Conservation (phyloP, 1,140 invertebrate species). For the Anastrepha ludens region DNA sequence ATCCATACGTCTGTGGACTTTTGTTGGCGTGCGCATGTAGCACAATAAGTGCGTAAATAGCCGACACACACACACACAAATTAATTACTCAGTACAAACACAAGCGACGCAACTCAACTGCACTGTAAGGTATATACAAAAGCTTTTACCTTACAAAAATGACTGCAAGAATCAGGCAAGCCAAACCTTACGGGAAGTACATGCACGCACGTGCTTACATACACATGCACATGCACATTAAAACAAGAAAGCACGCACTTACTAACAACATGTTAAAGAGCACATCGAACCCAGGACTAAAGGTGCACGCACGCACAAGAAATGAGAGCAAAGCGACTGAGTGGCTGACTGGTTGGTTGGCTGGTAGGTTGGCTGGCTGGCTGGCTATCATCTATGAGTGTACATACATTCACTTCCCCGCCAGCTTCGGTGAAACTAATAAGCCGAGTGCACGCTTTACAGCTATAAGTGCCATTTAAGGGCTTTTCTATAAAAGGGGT, state of each 20-base stretch:
- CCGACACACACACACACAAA: background rate
- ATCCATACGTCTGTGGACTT: slow-evolving; percentile 13
- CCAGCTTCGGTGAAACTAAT: slow-evolving; percentile 17
- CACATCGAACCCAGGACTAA: slow-evolving; percentile 46
- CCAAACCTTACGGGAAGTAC: too few relatives aligned
- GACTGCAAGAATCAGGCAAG: background rate
- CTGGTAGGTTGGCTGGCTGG: background rate
- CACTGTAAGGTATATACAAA: background rate
- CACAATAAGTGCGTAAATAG: slow-evolving; percentile 49
- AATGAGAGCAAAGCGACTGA: slow-evolving; percentile 47
- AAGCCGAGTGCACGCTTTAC: slow-evolving; percentile 17
- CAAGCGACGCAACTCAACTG: background rate
- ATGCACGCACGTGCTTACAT: background rate
- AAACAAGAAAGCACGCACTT: background rate
- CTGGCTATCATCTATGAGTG: background rate
- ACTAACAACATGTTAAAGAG: background rate
- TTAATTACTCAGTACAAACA: slow-evolving; percentile 16
- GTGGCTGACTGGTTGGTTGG: background rate
- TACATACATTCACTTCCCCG: background rate
- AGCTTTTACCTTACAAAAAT: slow-evolving; percentile 6
- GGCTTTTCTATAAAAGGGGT: slow-evolving; percentile 47
- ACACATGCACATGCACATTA: background rate
- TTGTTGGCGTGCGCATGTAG: background rate
- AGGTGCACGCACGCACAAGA: slow-evolving; percentile 21
- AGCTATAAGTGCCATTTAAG: slow-evolving; percentile 36